Evolutionary conservation across 2,888 invertebrate species (phyloP), one percentile per base, ranked within the genome.

Genomic region (Phania funesta): DNA sequence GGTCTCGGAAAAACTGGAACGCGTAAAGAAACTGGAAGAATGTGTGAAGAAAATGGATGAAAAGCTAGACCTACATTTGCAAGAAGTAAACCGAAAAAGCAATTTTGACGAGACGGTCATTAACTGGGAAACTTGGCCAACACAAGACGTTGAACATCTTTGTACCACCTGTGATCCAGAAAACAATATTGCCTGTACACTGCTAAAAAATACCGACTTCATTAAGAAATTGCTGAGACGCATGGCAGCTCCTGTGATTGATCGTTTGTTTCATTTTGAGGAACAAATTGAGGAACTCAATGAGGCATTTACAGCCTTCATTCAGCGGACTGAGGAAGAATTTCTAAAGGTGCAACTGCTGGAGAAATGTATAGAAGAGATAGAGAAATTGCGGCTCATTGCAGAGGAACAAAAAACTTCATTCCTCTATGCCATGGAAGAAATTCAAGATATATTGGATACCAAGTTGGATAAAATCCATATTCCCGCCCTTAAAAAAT

Each of bases 391-490:
- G 5, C 85, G 86, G 11, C 62, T 68, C 0, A 46, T 85, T 3
- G 64, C 88, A 1, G 70, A 85, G 1, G 83, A 86, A 1, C 85
- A 89, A 35, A 85, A 87, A 18, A 18, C 75, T 0, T 85, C 86
- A 1, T 90, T 91, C 26, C 26, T 90, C 0, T 79, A 80, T 18
- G 87, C 89, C 56, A 89, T 91, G 88, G 88, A 88, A 83, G 90
- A 91, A 75, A 84, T 91, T 52, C 90, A 91, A 86, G 90, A 90
- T 2, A 91, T 91, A 88, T 80, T 91, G 18, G 91, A 90, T 60
- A 84, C 87, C 3, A 91, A 91, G 74, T 62, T 91, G 78, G 89
- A 91, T 62, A 91, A 90, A 68, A 84, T 87, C 0, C 88, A 90
- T 48, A 87, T 91, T 77, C 90, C 90, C 24, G 86, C 89, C 0